Base-by-base conservation (phyloP, 2,113 vertebrate genomes). In the Halcyon senegalensis region DNA sequence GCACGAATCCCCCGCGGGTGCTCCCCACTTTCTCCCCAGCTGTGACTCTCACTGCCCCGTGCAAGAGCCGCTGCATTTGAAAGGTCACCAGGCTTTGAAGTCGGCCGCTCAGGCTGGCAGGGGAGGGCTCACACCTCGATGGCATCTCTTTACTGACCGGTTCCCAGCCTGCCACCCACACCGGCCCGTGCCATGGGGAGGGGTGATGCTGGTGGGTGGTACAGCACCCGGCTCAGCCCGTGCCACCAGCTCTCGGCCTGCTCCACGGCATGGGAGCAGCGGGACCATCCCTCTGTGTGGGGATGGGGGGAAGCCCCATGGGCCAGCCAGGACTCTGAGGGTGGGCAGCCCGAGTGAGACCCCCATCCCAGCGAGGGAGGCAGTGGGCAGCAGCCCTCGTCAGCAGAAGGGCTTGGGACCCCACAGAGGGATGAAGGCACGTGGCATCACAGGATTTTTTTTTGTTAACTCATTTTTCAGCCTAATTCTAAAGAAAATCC, bases 61-160 rank as follows among this genome's bases (percentile, higher is more conserved):
- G 60, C n/a, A 13, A 74, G 44, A 78, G 90, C 69, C 0, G 10
- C 56, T 81, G 78, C 94, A 94, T 94, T 88, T 94, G 83, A 95
- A 93, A 96, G 88, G 80, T 87, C 75, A 13, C 15, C 5, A 2
- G 41, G 84, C 95, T 96, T 94, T 97, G 95, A 97, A 94, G 95
- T 75, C 11, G 4, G 30, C 18, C 53, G 63, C 93, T 60, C 3
- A 2, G 68, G 51, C 70, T 1, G 14, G 55, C 77, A 3, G 66
- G 79, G 83, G 86, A 80, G 91, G 91, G 84, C 67, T 96, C 89
- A 3, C 95, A 95, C 96, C 87, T 93, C 4, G 31, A 64, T 16
- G 91, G 74, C 67, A 84, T 39, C 90, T 94, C 90, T n/a, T 44
- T 33, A 24, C 30, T 0, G 10, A 60, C 30, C 3, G 3, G 72